Percentiles rank a stretch among this genome's conserved stretches.
These are phyloP conservation scores for Andrena hattorfiana DNA, from an alignment of 2,888 invertebrate genomes.

Conservation along the genomic window DNA sequence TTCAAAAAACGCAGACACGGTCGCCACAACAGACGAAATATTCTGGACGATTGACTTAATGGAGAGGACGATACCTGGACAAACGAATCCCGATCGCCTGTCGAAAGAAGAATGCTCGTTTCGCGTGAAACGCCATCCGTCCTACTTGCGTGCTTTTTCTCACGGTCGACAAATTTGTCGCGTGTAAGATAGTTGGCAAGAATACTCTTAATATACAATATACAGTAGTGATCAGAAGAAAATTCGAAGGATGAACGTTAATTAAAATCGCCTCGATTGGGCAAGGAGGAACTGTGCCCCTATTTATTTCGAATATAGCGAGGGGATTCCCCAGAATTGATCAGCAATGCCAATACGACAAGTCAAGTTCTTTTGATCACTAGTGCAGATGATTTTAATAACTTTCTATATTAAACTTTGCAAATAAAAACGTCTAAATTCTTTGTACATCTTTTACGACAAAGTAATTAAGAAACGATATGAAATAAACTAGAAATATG, in stretches of 20 bases:
- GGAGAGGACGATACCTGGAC: neutral
- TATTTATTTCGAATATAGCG: too few relatives aligned
- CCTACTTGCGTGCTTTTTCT: conserved; percentile 13
- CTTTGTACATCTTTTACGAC: neutral
- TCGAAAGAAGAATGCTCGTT: neutral
- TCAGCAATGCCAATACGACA: neutral
- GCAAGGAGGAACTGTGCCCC: neutral
- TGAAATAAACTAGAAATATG: neutral
- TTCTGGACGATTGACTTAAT: conserved; percentile 43
- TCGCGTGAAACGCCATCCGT: conserved; percentile 16
- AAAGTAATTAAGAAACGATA: neutral
- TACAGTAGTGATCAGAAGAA: neutral
- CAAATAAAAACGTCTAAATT: conserved; percentile 2
- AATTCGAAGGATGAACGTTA: neutral
- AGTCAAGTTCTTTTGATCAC: neutral
- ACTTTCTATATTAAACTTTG: neutral
- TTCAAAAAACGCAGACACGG: conserved; percentile 75
- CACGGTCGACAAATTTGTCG: neutral
- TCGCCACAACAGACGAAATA: conserved; percentile 58
- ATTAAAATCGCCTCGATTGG: neutral
- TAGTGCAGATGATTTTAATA: neutral
- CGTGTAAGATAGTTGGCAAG: neutral
- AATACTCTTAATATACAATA: conserved; percentile 4
- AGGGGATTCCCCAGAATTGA: neutral
- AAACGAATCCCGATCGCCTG: neutral